Evolutionary conservation across 2,888 invertebrate species (phyloP).

Genomic region (Lymantria dispar): DNA sequence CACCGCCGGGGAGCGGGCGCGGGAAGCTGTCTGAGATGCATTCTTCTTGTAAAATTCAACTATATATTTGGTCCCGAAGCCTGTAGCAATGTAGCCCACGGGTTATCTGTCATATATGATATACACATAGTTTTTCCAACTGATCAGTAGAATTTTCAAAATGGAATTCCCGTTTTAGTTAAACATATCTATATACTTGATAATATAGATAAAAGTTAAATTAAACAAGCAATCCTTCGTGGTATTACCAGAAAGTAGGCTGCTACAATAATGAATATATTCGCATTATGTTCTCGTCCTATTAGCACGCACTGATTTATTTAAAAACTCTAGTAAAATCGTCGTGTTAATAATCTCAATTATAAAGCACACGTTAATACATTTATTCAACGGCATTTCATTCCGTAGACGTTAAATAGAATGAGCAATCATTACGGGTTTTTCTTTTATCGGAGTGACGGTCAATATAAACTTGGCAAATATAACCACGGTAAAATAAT

Average conservation of each 20-base stretch:
- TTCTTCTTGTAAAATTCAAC: conserved; percentile 80
- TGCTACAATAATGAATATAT: too few relatives aligned
- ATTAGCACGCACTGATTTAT: too few relatives aligned
- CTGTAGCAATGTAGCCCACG: conserved; percentile 36
- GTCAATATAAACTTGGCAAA: background rate
- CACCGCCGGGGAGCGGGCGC: conserved; percentile 77
- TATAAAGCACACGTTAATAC: too few relatives aligned
- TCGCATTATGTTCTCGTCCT: too few relatives aligned
- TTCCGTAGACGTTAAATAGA: too few relatives aligned
- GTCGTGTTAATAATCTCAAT: too few relatives aligned
- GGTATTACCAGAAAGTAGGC: too few relatives aligned
- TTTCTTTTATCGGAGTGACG: too few relatives aligned
- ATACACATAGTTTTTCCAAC: background rate
- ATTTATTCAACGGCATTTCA: too few relatives aligned
- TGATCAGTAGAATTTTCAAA: background rate
- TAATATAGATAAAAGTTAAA: background rate
- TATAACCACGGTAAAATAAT: background rate
- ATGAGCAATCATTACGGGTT: too few relatives aligned
- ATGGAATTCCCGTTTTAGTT: background rate
- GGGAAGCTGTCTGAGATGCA: conserved; percentile 77
- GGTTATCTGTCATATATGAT: conserved; percentile 46
- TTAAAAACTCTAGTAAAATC: too few relatives aligned
- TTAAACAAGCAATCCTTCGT: background rate
- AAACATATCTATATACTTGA: background rate
- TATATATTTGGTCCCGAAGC: conserved; percentile 74